A percentile compares a stretch with the other conserved stretches of the same genome.
phyloP scores from a whole-genome alignment of 2,888 invertebrate species.

The Drosophila testacea region DNA sequence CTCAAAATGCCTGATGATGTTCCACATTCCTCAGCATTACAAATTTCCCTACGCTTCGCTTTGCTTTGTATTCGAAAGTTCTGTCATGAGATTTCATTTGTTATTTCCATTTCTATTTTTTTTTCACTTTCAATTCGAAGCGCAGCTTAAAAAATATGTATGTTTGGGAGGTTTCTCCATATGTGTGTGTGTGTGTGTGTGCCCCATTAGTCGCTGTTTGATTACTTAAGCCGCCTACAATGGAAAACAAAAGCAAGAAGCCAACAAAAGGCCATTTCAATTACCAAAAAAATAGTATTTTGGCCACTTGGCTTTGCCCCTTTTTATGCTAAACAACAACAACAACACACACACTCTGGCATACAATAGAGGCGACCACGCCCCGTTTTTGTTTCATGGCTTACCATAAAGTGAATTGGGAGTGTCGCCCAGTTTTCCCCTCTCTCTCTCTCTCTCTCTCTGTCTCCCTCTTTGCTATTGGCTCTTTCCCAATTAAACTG shows the following conservation, averaged over 20 bases:
- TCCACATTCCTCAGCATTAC: slow-evolving; percentile 39
- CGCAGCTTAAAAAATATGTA: slow-evolving; percentile 39
- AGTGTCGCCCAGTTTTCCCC: slow-evolving; percentile 33
- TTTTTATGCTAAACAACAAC: slow-evolving; percentile 63
- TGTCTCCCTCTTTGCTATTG: background rate
- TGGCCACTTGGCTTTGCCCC: slow-evolving; percentile 60
- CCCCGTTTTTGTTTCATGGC: slow-evolving; percentile 13
- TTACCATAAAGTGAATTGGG: slow-evolving; percentile 38
- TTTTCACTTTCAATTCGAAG: slow-evolving; percentile 62
- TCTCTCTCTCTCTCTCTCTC: too few relatives aligned
- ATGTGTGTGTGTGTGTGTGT: slow-evolving; percentile 3
- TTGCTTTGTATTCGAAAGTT: slow-evolving; percentile 55
- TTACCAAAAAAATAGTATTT: slow-evolving; percentile 56
- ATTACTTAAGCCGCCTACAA: slow-evolving; percentile 72
- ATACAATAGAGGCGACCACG: slow-evolving; percentile 16
- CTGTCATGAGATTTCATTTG: slow-evolving; percentile 46
- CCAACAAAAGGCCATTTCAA: slow-evolving; percentile 63
- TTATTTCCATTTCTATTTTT: slow-evolving; percentile 31
- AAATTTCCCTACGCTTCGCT: slow-evolving; percentile 17
- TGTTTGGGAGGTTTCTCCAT: slow-evolving; percentile 6
- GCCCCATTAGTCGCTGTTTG: slow-evolving; percentile 56
- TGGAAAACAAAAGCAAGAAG: slow-evolving; percentile 40
- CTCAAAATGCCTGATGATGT: slow-evolving; percentile 31
- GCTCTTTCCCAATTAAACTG: slow-evolving; percentile 1
- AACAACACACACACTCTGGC: background rate